Conservation (phyloP, 2,113 vertebrate genomes). For the Charina bottae region DNA sequence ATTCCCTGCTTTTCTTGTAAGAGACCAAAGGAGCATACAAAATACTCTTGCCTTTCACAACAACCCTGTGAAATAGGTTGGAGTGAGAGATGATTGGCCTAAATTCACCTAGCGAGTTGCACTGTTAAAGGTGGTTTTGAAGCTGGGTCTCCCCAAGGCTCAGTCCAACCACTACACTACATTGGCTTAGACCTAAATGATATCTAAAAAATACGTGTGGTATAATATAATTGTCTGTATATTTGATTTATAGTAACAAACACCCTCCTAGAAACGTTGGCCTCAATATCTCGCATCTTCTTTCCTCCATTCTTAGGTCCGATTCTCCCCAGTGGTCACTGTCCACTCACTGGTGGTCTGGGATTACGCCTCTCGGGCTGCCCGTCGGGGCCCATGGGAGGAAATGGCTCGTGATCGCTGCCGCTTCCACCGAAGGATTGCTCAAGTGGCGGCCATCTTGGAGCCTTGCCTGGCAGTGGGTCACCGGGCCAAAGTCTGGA, state of each 20-base stretch:
- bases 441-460: conserved; percentile 70
- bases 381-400: conserved; percentile 87
- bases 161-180: background rate
- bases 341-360: conserved; percentile 83
- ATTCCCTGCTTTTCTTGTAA: background rate
- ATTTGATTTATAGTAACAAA: background rate
- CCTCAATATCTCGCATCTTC: background rate
- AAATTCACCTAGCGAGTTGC: background rate
- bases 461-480: conserved; percentile 72
- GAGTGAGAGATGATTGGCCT: background rate
- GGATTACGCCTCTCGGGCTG: conserved; percentile 79
- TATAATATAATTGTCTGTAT: background rate
- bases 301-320: conserved; percentile 72
- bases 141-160: background rate
- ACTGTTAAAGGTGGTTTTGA: background rate
- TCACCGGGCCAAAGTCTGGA: conserved; percentile 73
- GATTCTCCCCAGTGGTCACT: conserved; percentile 80
- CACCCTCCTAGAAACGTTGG: background rate
- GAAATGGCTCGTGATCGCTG: conserved; percentile 82
- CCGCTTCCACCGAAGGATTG: conserved; percentile 82
- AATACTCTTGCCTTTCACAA: background rate
- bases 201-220: background rate
- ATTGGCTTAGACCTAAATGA: background rate
- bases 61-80: background rate
- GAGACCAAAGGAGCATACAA: background rate